Percentiles rank a stretch among this genome's conserved stretches.
These are phyloP conservation scores for Agrilus mali DNA, from an alignment of 2,888 invertebrate genomes.

Conservation along the genomic window DNA sequence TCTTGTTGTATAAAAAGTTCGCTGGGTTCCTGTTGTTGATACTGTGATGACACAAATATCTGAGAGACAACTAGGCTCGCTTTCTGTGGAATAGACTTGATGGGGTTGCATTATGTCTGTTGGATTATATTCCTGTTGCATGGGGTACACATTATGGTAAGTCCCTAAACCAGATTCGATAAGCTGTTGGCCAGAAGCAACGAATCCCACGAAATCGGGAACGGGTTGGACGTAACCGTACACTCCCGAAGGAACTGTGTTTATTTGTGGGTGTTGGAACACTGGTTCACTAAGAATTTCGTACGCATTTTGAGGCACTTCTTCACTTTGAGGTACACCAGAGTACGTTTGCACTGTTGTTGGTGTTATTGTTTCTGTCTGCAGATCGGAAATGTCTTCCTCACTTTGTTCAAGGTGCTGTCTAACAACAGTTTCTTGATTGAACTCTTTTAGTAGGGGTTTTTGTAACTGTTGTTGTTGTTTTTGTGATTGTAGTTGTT, in stretches of 20 bases:
- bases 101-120: no score
- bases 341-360: constrained; percentile 1
- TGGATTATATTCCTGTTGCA: no score
- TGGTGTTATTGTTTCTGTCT: not conserved
- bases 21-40: constrained; percentile 4
- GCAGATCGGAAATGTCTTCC: no score
- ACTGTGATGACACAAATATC: constrained; percentile 16
- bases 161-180: constrained; percentile 37
- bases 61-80: not conserved
- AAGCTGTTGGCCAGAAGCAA: constrained; percentile 34
- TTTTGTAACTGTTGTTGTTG: constrained; percentile 3
- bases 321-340: not conserved
- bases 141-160: constrained; percentile 24
- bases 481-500: constrained; percentile 6
- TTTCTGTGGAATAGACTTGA: no score
- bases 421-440: not conserved
- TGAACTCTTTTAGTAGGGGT: constrained; percentile 5
- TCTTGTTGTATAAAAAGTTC: constrained; percentile 4
- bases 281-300: not conserved
- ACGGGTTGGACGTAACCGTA: constrained; percentile 37
- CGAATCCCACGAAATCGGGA: constrained; percentile 38
- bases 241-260: constrained; percentile 21
- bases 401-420: no score
- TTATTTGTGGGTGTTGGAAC: constrained; percentile 13
- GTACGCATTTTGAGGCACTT: constrained; percentile 8